Percentiles rank a stretch among this genome's conserved stretches.
phyloP scores from a whole-genome alignment of 1,140 invertebrate genomes.

The Solenopsis fugax region DNA sequence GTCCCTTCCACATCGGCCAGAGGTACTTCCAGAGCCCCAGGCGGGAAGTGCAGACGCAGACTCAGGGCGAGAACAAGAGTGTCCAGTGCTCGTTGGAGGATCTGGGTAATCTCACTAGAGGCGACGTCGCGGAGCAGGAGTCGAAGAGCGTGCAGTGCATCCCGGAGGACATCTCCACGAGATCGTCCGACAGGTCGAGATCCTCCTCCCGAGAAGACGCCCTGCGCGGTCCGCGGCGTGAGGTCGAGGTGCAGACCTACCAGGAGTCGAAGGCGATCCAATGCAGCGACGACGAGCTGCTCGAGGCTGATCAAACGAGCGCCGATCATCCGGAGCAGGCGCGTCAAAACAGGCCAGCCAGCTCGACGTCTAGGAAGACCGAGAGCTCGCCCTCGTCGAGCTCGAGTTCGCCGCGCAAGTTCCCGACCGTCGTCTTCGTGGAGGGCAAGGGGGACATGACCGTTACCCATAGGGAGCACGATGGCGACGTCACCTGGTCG shows the following conservation, averaged over 20 bases:
- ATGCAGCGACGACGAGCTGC: conserved; percentile 74
- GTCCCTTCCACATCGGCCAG: conserved; percentile 10
- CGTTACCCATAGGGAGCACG: conserved; percentile 84
- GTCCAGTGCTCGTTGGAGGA: conserved; percentile 82
- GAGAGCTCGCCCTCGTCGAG: conserved; percentile 68
- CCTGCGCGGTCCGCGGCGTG: conserved; percentile 71
- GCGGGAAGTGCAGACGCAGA: conserved; percentile 82
- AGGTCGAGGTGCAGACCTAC: conserved; percentile 82
- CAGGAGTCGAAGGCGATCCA: conserved; percentile 81
- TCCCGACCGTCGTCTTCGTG: conserved; percentile 76
- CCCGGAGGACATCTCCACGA: conserved; percentile 60
- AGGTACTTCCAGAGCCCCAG: conserved; percentile 74
- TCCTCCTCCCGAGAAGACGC: conserved; percentile 4
- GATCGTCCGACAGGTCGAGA: neutral
- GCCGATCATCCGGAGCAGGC: neutral
- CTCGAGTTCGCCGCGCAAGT: conserved; percentile 46
- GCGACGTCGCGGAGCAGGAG: conserved; percentile 79
- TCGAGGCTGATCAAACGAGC: conserved; percentile 48
- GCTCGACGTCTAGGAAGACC: conserved; percentile 34
- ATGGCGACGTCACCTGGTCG: conserved; percentile 87
- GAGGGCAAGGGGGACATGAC: conserved; percentile 83
- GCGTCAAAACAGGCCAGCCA: neutral
- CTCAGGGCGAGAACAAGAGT: conserved; percentile 82
- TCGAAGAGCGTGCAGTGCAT: conserved; percentile 82
- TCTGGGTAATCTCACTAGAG: conserved; percentile 53